Conservation (phyloP, 2,888 invertebrate species). For the Macaria notata region DNA sequence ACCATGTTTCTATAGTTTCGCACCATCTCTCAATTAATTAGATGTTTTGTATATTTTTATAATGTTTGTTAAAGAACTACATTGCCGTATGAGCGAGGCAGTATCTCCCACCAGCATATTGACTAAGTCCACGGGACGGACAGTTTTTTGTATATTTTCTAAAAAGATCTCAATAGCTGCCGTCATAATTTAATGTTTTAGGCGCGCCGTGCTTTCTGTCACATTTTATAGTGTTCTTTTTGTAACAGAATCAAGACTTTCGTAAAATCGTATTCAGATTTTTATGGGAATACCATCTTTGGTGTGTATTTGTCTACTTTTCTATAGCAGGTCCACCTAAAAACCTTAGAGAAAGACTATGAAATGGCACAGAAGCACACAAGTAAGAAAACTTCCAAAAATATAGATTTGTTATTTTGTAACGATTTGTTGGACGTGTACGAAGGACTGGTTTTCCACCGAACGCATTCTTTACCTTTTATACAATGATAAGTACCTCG, state of each 20-base stretch:
- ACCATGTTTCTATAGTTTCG: conserved; percentile 17
- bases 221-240: conserved; percentile 26
- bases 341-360: background rate
- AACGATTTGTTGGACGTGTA: conserved; percentile 27
- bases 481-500: background rate
- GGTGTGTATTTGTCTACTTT: no score
- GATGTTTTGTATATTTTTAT: conserved; percentile 52
- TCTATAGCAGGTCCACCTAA: no score
- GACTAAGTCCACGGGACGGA: conserved; percentile 63
- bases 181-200: conserved; percentile 52
- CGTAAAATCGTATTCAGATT: no score
- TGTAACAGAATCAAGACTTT: background rate
- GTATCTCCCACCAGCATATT: conserved; percentile 70
- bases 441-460: conserved; percentile 18
- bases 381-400: conserved; percentile 41
- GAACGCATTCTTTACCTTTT: background rate
- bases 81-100: conserved; percentile 71
- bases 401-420: conserved; percentile 37
- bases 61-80: conserved; percentile 63
- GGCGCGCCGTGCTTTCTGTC: conserved; percentile 44
- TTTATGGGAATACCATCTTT: no score
- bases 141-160: conserved; percentile 63
- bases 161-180: conserved; percentile 73
- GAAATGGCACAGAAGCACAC: conserved; percentile 34
- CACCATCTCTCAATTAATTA: conserved; percentile 49